phyloP scores from a whole-genome alignment of 2,113 vertebrate genomes.

The Halichoeres trimaculatus region DNA sequence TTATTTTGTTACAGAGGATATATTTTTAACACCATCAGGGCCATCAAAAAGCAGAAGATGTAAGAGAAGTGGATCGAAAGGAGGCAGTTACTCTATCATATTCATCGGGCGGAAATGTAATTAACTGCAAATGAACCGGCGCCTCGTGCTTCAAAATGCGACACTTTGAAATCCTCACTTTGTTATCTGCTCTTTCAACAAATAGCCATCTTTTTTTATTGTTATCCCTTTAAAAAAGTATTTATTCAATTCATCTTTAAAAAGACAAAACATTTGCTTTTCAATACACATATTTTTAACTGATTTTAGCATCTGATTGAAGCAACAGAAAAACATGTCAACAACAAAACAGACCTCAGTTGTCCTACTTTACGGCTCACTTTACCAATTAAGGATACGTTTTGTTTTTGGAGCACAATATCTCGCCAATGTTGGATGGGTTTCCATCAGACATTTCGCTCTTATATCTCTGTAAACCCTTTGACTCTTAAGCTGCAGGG shows the following conservation, averaged over 20 bases:
- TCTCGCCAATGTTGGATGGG: neutral
- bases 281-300: conserved; percentile 76
- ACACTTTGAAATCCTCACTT: conserved; percentile 72
- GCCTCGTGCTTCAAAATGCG: conserved; percentile 69
- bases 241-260: conserved; percentile 75
- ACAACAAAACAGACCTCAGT: conserved; percentile 60
- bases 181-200: conserved; percentile 65
- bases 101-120: conserved; percentile 72
- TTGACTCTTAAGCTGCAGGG: neutral
- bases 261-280: conserved; percentile 72
- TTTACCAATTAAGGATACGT: conserved; percentile 43
- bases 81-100: conserved; percentile 63
- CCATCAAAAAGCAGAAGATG: conserved; percentile 71
- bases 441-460: neutral
- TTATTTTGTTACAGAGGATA: conserved; percentile 71
- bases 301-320: conserved; percentile 69
- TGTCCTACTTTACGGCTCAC: conserved; percentile 67
- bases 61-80: conserved; percentile 59
- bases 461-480: neutral
- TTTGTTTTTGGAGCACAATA: neutral
- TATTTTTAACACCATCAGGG: conserved; percentile 73
- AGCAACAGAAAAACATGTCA: conserved; percentile 75
- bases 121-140: conserved; percentile 76
- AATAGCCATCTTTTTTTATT: conserved; percentile 51
- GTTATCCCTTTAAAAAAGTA: conserved; percentile 46